A percentile compares a stretch with the other conserved stretches of the same genome.
These are phyloP conservation scores for Takifugu flavidus DNA, from an alignment of 2,113 vertebrate species.

Conservation along the genomic window DNA sequence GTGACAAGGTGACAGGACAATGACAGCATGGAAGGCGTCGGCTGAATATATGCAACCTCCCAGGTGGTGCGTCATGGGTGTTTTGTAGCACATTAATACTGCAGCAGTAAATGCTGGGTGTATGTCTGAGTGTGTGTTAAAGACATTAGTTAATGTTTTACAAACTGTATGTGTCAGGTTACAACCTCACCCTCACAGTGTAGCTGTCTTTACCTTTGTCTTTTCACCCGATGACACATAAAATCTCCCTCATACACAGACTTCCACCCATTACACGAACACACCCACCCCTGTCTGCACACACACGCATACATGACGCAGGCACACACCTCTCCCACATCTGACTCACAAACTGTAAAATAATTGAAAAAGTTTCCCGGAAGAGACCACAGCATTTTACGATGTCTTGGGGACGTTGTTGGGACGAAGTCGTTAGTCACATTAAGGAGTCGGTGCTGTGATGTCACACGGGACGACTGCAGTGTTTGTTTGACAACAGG, in stretches of 20 bases:
- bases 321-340: background rate
- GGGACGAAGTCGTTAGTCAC: slow-evolving; percentile 13
- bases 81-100: slow-evolving; percentile 37
- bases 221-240: slow-evolving; percentile 43
- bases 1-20: slow-evolving; percentile 14
- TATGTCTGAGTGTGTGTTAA: slow-evolving; percentile 1
- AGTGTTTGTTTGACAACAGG: slow-evolving; percentile 37
- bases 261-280: slow-evolving; percentile 17
- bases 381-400: slow-evolving; percentile 1
- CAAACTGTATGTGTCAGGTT: slow-evolving; percentile 20
- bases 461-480: slow-evolving; percentile 7
- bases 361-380: slow-evolving; percentile 25
- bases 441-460: slow-evolving; percentile 5
- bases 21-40: slow-evolving; percentile 16
- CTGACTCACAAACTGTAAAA: slow-evolving; percentile 8
- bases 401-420: background rate
- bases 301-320: slow-evolving; percentile 7
- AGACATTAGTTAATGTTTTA: slow-evolving; percentile 8
- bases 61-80: slow-evolving; percentile 42
- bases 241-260: slow-evolving; percentile 23
- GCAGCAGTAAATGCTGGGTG: slow-evolving; percentile 17
- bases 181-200: slow-evolving; percentile 3
- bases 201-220: slow-evolving; percentile 23
- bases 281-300: background rate
- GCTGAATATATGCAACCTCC: slow-evolving; percentile 25